phyloP scores from a whole-genome alignment of 1,140 invertebrate species.

The Temnothorax curvispinosus region DNA sequence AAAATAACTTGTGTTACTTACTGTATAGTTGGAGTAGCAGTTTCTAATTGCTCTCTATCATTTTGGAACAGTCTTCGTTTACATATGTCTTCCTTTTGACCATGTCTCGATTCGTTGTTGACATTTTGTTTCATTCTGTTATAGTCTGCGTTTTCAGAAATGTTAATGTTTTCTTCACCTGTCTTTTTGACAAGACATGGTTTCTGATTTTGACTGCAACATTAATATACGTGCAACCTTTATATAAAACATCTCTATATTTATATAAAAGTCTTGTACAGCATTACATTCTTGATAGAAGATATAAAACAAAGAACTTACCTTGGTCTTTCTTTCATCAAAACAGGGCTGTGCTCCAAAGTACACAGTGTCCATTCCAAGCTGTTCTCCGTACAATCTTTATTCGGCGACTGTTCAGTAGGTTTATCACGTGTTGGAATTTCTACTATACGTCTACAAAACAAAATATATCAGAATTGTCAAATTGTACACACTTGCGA shows the following conservation, averaged over 20 bases:
- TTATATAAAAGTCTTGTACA: neutral
- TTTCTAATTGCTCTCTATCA: neutral
- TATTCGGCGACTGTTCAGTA: neutral
- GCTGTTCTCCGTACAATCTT: neutral
- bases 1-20: slow-evolving; percentile 17
- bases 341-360: slow-evolving; percentile 12
- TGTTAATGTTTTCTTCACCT: neutral
- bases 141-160: neutral
- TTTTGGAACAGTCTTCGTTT: slow-evolving; percentile 16
- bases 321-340: neutral
- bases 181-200: neutral
- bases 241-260: neutral
- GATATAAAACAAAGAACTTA: neutral
- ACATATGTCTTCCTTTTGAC: neutral
- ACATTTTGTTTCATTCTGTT: neutral
- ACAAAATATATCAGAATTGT: neutral
- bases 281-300: neutral
- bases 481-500: neutral
- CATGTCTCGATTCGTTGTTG: neutral
- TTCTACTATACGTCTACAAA: neutral
- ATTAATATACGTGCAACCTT: neutral
- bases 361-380: neutral
- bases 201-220: slow-evolving; percentile 10
- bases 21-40: neutral
- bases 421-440: neutral